Conservation (phyloP, 2,113 vertebrate genomes). For the Alaudala cheleensis region DNA sequence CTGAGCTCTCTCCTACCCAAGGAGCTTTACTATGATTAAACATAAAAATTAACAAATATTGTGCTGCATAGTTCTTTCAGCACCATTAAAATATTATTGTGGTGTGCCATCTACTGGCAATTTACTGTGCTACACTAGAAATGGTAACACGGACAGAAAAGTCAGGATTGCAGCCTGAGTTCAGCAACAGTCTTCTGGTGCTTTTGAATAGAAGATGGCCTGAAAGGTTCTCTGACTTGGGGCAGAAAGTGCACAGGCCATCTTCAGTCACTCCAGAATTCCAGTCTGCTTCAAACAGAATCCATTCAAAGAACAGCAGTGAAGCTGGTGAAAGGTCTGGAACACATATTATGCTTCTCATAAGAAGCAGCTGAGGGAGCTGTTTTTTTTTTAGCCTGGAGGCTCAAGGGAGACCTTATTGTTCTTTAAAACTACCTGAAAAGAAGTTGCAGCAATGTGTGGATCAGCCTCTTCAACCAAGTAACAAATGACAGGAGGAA, state of each 20-base stretch:
- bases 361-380: background rate
- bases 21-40: background rate
- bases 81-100: background rate
- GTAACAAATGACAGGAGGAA: background rate
- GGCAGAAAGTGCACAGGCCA: background rate
- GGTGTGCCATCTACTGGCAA: conserved; percentile 18
- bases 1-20: background rate
- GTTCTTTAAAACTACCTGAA: background rate
- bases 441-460: background rate
- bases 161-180: background rate
- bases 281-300: background rate
- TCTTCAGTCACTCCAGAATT: background rate
- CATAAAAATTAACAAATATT: background rate
- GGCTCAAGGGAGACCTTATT: background rate
- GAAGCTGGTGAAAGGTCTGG: background rate
- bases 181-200: background rate
- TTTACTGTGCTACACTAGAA: background rate
- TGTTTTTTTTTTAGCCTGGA: background rate
- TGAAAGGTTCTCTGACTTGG: background rate
- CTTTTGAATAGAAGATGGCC: background rate
- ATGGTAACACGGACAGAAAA: fast-evolving
- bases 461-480: background rate
- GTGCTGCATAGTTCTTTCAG: background rate
- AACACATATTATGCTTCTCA: too few relatives aligned
- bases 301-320: background rate